Percentiles rank a stretch among this genome's conserved stretches.
Evolutionary conservation across 1,140 invertebrate genomes (phyloP).

Genomic region (Drosophila carrolli): DNA sequence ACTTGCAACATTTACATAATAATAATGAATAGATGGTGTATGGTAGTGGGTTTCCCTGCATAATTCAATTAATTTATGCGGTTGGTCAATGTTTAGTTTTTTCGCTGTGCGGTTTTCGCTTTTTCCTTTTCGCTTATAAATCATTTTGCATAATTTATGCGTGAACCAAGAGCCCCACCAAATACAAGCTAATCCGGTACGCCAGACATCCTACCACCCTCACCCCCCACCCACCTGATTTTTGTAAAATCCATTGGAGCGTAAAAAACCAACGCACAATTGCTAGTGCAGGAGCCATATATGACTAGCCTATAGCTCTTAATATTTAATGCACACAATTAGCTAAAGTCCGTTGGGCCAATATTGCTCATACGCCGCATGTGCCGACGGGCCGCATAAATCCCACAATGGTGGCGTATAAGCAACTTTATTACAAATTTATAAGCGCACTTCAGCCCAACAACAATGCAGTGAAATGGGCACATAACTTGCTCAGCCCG

Average conservation of each 20-base stretch:
- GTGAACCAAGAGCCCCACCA: conserved; percentile 14
- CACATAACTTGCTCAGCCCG: conserved; percentile 64
- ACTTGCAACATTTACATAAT: conserved; percentile 59
- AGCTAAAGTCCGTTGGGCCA: conserved; percentile 37
- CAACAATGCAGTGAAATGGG: conserved; percentile 68
- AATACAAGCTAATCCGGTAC: conserved; percentile 34
- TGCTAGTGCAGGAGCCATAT: conserved; percentile 41
- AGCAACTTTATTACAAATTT: conserved; percentile 76
- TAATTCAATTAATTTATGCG: conserved; percentile 83
- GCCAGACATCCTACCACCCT: neutral
- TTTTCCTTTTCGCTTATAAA: conserved; percentile 66
- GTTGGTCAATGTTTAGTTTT: conserved; percentile 79
- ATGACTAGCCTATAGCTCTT: conserved; percentile 66
- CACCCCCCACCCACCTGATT: too few relatives aligned
- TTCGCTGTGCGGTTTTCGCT: conserved; percentile 49
- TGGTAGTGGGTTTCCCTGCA: conserved; percentile 38
- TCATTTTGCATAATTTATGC: conserved; percentile 82
- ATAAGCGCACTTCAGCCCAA: conserved; percentile 75
- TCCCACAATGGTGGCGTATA: conserved; percentile 38
- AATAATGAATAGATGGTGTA: conserved; percentile 47
- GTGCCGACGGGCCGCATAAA: conserved; percentile 26
- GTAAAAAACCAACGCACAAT: conserved; percentile 43
- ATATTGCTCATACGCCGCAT: conserved; percentile 59
- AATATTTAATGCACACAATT: conserved; percentile 72
- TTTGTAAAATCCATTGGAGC: conserved; percentile 18